Conservation (phyloP, 2,113 vertebrate genomes). For the Pterophyllum scalare region DNA sequence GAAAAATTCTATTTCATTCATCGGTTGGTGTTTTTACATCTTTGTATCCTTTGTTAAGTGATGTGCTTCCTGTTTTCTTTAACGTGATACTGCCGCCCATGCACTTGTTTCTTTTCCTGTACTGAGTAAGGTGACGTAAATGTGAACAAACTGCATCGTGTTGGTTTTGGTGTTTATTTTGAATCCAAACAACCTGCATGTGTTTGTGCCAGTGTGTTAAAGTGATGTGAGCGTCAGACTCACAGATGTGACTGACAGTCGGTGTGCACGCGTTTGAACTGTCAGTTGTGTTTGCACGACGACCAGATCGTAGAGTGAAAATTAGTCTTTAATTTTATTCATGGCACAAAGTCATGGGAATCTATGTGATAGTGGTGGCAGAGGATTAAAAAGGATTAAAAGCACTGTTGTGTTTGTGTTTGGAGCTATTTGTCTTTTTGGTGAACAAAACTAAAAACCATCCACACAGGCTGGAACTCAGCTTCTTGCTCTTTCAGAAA, state of each 20-base stretch:
- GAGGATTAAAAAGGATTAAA: background rate
- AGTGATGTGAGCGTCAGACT: background rate
- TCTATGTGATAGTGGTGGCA: background rate
- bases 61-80: conserved; percentile 62
- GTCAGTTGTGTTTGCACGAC: background rate
- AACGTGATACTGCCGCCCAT: background rate
- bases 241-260: background rate
- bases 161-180: background rate
- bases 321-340: background rate
- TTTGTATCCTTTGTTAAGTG: conserved; percentile 11
- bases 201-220: background rate
- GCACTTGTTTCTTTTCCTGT: conserved; percentile 57
- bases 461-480: background rate
- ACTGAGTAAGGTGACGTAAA: background rate
- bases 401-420: background rate
- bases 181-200: background rate
- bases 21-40: background rate
- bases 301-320: background rate
- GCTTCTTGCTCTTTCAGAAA: rapidly evolving
- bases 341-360: too few species aligned
- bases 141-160: background rate
- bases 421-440: background rate
- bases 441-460: background rate
- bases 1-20: background rate
- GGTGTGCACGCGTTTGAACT: background rate